Evolutionary conservation across 2,888 invertebrate species (phyloP).

Genomic region (Aquatica leii): DNA sequence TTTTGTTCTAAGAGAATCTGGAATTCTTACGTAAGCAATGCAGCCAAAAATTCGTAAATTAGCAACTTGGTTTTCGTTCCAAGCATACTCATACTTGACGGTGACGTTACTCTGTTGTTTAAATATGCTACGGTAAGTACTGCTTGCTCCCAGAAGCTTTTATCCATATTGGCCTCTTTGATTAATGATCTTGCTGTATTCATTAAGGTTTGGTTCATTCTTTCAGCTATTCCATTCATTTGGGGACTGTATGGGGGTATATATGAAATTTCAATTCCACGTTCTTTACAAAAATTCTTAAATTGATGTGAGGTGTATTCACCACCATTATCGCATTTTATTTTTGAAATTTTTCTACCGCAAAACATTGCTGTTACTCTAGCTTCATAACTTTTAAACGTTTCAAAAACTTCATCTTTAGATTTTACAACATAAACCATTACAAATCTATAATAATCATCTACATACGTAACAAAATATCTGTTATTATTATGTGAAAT

Average conservation of each 20-base stretch:
- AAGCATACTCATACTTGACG: too few species aligned
- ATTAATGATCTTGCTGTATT: slow-evolving; percentile 21
- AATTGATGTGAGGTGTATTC: slow-evolving; percentile 19
- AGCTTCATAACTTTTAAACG: not conserved
- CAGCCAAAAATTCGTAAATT: slow-evolving; percentile 29
- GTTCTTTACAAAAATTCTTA: slow-evolving; percentile 26
- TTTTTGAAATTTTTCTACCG: not conserved
- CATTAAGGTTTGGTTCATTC: slow-evolving; percentile 23
- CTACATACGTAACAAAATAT: too few species aligned
- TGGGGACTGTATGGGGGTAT: slow-evolving; percentile 27
- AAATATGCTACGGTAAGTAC: slow-evolving; percentile 33
- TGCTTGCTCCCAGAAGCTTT: slow-evolving; percentile 16
- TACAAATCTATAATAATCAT: too few species aligned
- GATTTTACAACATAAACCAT: too few species aligned
- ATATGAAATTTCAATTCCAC: slow-evolving; percentile 28
- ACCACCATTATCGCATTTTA: slow-evolving; percentile 25
- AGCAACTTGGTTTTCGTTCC: too few species aligned
- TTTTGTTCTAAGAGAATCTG: slow-evolving; percentile 23
- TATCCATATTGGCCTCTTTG: slow-evolving; percentile 36
- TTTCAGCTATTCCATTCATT: slow-evolving; percentile 24
- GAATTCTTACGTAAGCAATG: slow-evolving; percentile 26
- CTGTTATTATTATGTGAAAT: too few species aligned
- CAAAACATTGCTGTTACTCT: slow-evolving; percentile 1
- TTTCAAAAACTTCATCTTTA: not conserved
- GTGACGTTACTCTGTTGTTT: slow-evolving; percentile 50